These are phyloP conservation scores for Parazoanthus atlanticus DNA, from an alignment of 92 coral and sea anemone species.

Conservation along the genomic window DNA sequence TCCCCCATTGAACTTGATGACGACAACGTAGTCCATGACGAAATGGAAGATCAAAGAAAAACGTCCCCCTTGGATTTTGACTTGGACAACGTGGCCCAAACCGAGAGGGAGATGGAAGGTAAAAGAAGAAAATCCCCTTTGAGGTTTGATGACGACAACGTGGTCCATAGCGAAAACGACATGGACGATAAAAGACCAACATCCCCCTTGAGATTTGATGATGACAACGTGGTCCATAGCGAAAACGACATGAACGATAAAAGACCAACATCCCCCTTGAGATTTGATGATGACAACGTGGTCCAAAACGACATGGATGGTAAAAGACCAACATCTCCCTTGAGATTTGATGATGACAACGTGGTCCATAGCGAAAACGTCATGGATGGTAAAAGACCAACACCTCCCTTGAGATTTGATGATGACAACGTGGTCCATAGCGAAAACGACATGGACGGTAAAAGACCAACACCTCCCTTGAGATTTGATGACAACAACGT, in stretches of 20 bases:
- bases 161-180: conserved; percentile 1
- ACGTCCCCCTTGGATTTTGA: too few species aligned
- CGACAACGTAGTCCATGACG: too few species aligned
- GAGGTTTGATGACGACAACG: background rate
- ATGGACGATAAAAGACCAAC: background rate
- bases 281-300: background rate
- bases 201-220: background rate
- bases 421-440: background rate
- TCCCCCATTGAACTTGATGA: too few species aligned
- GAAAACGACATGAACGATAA: background rate
- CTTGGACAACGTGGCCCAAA: too few species aligned
- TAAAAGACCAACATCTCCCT: background rate
- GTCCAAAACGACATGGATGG: too few species aligned
- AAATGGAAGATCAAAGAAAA: too few species aligned
- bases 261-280: background rate
- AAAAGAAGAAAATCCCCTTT: too few species aligned
- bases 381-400: too few species aligned
- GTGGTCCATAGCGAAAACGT: too few species aligned
- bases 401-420: background rate
- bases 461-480: too few species aligned
- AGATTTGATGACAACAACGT: background rate
- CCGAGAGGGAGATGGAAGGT: too few species aligned
- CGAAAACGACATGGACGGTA: too few species aligned
- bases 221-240: background rate
- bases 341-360: background rate